Base-by-base conservation (phyloP, 2,888 invertebrate genomes). In the Uloborus plumipes region DNA sequence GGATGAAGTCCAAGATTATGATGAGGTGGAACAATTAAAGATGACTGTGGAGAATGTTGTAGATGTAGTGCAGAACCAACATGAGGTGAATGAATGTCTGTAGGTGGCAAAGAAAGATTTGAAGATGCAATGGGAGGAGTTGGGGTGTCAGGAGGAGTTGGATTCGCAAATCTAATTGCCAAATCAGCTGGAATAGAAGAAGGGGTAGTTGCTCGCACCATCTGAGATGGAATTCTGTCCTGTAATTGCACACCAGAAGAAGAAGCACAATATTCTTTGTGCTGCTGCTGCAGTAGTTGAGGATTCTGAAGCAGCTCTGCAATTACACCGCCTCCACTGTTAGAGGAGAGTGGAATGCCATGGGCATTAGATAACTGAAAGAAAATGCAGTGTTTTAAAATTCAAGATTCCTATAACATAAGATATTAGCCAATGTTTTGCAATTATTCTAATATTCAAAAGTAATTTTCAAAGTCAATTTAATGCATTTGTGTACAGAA, bases 301-400 rank as follows among this genome's bases (percentile, higher is more conserved):
- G 84, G 85, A 82, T 86, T 85, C 71, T 86, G 86, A 15, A 87
- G 77, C 18, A 87, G 75, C 62, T 87, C 87, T 47, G 86, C 86
- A 55, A 87, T 87, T 18, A 85, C 85, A 22, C 86, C 86, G n/a
- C 85, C 84, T 61, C 83, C 75, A n/a, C 51, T 53, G 49, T 53
- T 61, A 26, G 79, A 26, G 11, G 80, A 13, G 20, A 61, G 22
- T 3, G 66, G 31, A 58, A 73, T 61, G 18, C 47, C 50, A 51
- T 77, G 77, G 15, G 85, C 76, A 72, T 59, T 58, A 15, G 86
- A 50, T 61, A 84, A 59, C 84, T 84, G 47, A n/a, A 51, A 79
- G 26, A 58, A 51, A 66, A 14, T 16, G 16, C 2, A 14, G 9
- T 55, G n/a, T 16, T 64, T 26, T 64, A 64, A 14, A 16, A 22